A percentile compares a stretch with the other conserved stretches of the same genome.
Conservation (phyloP, 2,797 vertebrate genomes). For the Leptatherina wallacei region DNA sequence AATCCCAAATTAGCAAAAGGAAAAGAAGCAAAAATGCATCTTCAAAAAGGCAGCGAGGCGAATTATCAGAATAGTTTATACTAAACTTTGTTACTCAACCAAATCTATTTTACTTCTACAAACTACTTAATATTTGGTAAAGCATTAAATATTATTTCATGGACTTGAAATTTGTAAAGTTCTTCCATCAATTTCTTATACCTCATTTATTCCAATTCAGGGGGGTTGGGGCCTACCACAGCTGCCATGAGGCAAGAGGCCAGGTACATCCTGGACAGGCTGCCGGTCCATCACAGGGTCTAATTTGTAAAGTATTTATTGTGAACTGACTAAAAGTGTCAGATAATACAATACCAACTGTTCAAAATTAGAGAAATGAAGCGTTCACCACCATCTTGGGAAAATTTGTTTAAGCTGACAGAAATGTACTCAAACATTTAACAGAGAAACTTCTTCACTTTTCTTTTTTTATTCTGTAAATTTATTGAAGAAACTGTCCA, state of each 20-base stretch:
- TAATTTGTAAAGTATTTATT: neutral
- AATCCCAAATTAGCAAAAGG: too few species aligned
- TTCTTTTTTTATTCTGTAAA: conserved; percentile 27
- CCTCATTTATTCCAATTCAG: neutral
- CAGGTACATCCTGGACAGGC: neutral
- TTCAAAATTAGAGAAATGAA: too few species aligned
- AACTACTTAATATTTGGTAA: neutral
- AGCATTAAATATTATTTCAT: neutral
- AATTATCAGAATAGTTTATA: neutral
- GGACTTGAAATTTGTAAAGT: neutral
- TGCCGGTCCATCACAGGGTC: too few species aligned
- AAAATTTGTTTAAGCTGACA: neutral
- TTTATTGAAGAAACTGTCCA: conserved; percentile 59
- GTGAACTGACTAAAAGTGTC: neutral
- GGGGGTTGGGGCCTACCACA: neutral
- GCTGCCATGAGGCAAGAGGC: too few species aligned
- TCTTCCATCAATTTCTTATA: neutral
- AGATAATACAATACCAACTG: too few species aligned
- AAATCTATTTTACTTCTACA: neutral
- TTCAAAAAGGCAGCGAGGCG: too few species aligned
- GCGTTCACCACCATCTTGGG: neutral
- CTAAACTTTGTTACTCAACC: neutral
- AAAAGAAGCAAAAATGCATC: too few species aligned
- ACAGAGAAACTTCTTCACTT: neutral
- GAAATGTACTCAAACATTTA: neutral